These are phyloP conservation scores for Pentamera pediparva DNA, from an alignment of 53 echinoderm and acorn worm genomes.

Conservation along the genomic window DNA sequence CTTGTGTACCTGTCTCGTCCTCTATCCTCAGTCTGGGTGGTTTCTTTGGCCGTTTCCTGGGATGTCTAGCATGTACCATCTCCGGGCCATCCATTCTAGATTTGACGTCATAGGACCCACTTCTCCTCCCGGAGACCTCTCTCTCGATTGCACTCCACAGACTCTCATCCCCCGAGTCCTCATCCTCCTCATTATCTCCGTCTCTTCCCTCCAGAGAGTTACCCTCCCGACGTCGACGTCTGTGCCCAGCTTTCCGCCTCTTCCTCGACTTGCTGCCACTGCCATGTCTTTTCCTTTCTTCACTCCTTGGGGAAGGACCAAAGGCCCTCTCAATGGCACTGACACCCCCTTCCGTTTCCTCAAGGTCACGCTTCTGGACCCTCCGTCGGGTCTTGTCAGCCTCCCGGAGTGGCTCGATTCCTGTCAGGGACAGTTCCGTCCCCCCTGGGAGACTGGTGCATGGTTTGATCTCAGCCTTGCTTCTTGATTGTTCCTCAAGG, in stretches of 20 bases:
- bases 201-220: not conserved
- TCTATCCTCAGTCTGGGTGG: constrained; percentile 1
- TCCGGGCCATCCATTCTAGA: not conserved
- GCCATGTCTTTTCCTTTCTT: constrained; percentile 5
- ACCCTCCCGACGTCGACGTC: not conserved
- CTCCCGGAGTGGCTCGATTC: not conserved
- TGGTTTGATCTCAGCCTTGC: constrained; percentile 1
- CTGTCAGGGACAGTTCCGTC: constrained; percentile 7
- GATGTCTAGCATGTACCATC: constrained; percentile 1
- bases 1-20: not conserved
- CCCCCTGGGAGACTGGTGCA: constrained; percentile 1
- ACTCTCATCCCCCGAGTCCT: constrained; percentile 5
- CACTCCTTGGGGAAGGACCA: not conserved
- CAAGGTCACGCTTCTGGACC: constrained; percentile 9
- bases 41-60: constrained; percentile 11
- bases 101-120: not conserved
- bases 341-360: not conserved
- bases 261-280: constrained; percentile 19
- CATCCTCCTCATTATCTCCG: constrained; percentile 1
- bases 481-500: not conserved
- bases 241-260: not conserved
- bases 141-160: constrained; percentile 9
- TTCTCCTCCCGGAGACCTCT: not conserved
- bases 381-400: not conserved
- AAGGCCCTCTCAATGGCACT: constrained; percentile 10